These are phyloP conservation scores for Xestia c-nigrum DNA, from an alignment of 2,888 invertebrate genomes.

Conservation along the genomic window DNA sequence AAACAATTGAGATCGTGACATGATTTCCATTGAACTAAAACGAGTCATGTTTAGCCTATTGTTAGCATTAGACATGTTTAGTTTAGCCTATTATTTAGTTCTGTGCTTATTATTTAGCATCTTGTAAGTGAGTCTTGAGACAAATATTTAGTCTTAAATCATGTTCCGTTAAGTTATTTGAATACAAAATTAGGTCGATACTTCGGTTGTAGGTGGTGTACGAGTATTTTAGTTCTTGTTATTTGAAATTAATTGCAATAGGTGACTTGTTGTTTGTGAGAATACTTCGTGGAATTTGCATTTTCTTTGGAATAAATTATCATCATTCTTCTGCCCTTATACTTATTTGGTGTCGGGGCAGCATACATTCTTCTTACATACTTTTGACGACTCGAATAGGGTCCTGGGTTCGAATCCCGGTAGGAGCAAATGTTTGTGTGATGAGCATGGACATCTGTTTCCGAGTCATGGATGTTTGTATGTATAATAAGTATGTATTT, in stretches of 20 bases:
- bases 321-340: too few relatives aligned
- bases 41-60: conserved; percentile 5
- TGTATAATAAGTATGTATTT: too few relatives aligned
- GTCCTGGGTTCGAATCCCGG: too few relatives aligned
- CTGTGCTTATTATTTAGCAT: conserved; percentile 6
- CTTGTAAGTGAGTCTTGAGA: conserved; percentile 13
- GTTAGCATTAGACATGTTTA: conserved; percentile 23
- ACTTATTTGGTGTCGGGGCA: too few relatives aligned
- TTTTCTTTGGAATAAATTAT: neutral
- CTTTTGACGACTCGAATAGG: too few relatives aligned
- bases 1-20: conserved; percentile 49
- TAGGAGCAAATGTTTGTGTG: too few relatives aligned
- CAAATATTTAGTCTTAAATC: conserved; percentile 16
- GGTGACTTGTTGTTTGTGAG: neutral
- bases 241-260: neutral
- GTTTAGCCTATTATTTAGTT: conserved; percentile 31
- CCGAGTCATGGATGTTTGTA: too few relatives aligned
- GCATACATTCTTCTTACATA: too few relatives aligned
- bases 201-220: conserved; percentile 33
- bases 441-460: too few relatives aligned
- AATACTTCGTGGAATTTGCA: neutral
- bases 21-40: conserved; percentile 41
- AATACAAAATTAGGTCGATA: conserved; percentile 23
- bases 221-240: conserved; percentile 30
- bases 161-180: conserved; percentile 5